phyloP scores from a whole-genome alignment of 2,888 invertebrate species.

The Erebia epiphron region DNA sequence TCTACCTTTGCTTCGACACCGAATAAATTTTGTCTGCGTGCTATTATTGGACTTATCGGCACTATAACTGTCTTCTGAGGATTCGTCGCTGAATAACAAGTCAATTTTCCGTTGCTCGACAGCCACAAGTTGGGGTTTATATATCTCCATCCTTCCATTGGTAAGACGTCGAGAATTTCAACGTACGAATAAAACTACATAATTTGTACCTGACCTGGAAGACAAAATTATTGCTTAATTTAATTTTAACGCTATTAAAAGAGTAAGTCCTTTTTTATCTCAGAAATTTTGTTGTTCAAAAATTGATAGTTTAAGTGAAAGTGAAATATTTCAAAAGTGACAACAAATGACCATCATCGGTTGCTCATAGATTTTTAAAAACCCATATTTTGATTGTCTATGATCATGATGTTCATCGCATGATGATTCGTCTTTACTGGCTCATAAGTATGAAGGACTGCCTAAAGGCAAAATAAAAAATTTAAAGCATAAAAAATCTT shows the following conservation, averaged over 20 bases:
- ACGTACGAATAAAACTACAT: not conserved
- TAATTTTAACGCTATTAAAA: not conserved
- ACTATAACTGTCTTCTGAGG: constrained; percentile 25
- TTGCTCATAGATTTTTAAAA: not conserved
- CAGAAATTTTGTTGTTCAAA: constrained; percentile 7
- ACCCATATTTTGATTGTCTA: not conserved
- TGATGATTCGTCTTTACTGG: too few relatives aligned
- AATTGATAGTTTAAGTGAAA: not conserved
- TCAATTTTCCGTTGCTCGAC: constrained; percentile 25
- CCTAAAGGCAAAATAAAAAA: too few relatives aligned
- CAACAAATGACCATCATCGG: not conserved
- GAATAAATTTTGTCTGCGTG: constrained; percentile 55
- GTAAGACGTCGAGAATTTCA: not conserved
- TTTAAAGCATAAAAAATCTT: too few relatives aligned
- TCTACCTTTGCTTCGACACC: constrained; percentile 34
- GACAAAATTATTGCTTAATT: not conserved
- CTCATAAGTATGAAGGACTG: too few relatives aligned
- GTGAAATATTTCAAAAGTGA: constrained; percentile 10
- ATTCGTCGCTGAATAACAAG: constrained; percentile 41
- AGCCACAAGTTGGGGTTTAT: constrained; percentile 8
- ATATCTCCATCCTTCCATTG: constrained; percentile 26
- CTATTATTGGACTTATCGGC: constrained; percentile 47
- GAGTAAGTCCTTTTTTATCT: not conserved
- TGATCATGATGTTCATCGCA: too few relatives aligned
- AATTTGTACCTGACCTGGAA: not conserved